These are phyloP conservation scores for Ammospiza nelsoni DNA, from an alignment of 2,113 vertebrate genomes.

Conservation along the genomic window DNA sequence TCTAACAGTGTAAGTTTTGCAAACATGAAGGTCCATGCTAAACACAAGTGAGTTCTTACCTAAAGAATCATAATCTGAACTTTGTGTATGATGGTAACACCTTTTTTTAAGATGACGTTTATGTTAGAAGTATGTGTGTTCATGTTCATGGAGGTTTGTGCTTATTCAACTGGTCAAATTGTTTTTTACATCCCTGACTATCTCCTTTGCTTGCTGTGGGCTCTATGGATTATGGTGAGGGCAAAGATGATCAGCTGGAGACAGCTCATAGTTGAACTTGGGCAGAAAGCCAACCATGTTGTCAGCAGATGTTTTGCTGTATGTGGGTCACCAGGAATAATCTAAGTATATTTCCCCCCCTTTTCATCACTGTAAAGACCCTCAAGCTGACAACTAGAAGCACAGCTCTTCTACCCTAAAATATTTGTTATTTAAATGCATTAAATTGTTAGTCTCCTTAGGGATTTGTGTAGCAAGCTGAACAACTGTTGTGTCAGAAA, in stretches of 20 bases:
- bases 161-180: constrained; percentile 23
- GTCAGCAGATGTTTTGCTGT: constrained; percentile 69
- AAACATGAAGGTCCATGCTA: not conserved
- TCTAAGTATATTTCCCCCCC: not conserved
- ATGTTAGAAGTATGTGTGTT: not conserved
- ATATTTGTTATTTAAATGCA: constrained; percentile 58
- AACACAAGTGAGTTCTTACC: not conserved
- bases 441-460: constrained; percentile 21
- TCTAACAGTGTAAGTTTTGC: not conserved
- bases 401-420: constrained; percentile 15
- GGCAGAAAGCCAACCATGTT: constrained; percentile 69
- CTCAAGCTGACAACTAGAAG: constrained; percentile 59
- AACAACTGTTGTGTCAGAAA: constrained; percentile 59
- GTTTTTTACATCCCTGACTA: constrained; percentile 28
- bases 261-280: constrained; percentile 57
- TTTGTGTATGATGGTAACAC: not conserved
- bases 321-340: constrained; percentile 69
- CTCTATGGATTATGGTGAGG: constrained; percentile 16
- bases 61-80: not conserved
- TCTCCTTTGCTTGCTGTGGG: constrained; percentile 21
- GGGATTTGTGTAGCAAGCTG: constrained; percentile 52
- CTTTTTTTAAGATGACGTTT: not conserved
- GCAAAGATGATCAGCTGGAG: constrained; percentile 68
- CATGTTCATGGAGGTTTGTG: not conserved
- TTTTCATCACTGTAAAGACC: constrained; percentile 40